Evolutionary conservation across 2,113 vertebrate species (phyloP).

Genomic region (Lampris megalopsis): DNA sequence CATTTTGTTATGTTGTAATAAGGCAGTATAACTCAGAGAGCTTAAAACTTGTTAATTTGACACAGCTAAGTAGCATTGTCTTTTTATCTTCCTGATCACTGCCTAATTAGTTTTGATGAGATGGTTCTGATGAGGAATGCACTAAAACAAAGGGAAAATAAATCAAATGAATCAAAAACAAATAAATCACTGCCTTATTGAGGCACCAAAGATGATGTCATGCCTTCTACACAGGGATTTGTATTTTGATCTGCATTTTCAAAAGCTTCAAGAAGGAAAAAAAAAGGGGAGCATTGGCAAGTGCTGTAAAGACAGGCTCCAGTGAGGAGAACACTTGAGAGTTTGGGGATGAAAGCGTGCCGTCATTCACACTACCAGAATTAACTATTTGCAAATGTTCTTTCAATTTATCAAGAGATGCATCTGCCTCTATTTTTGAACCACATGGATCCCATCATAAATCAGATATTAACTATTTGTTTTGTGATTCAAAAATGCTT

Average conservation of each 20-base stretch:
- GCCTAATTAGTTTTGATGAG: constrained; percentile 32
- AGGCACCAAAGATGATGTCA: constrained; percentile 25
- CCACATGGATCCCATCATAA: constrained; percentile 32
- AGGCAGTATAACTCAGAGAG: constrained; percentile 2
- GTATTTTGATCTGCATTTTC: constrained; percentile 50
- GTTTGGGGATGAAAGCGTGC: constrained; percentile 37
- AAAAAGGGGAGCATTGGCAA: constrained; percentile 15
- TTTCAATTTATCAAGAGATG: constrained; percentile 37
- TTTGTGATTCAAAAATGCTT: constrained; percentile 24
- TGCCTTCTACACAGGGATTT: constrained; percentile 35
- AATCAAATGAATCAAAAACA: constrained; percentile 37
- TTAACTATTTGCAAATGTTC: constrained; percentile 51
- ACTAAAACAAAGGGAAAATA: constrained; percentile 31
- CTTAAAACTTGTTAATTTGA: constrained; percentile 26
- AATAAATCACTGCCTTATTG: constrained; percentile 44
- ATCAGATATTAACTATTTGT: constrained; percentile 36
- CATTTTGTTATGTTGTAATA: constrained; percentile 11
- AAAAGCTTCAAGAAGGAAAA: constrained; percentile 45
- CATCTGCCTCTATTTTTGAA: constrained; percentile 39
- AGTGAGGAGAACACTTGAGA: constrained; percentile 43
- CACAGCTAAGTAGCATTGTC: constrained; percentile 20
- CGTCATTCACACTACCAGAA: constrained; percentile 52
- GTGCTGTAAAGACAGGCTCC: constrained; percentile 17
- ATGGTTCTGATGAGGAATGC: constrained; percentile 17
- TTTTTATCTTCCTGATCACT: constrained; percentile 29